Percentiles rank a stretch among this genome's conserved stretches.
Evolutionary conservation across 35 echinoderm and acorn worm genomes (phyloP).

Genomic region (Hemicentrotus pulcherrimus): DNA sequence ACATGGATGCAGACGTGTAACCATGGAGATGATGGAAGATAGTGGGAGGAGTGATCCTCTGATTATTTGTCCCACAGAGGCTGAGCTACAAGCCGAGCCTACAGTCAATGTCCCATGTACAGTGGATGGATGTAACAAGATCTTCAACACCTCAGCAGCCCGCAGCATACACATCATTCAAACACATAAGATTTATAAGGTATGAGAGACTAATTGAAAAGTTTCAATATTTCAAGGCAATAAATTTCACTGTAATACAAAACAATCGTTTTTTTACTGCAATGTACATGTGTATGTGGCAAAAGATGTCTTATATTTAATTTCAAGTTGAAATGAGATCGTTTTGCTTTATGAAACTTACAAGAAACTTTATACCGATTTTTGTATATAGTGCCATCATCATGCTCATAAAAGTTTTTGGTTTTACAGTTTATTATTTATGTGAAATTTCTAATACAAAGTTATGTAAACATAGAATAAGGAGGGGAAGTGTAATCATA

Average conservation of each 20-base stretch:
- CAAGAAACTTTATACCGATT: too few relatives aligned
- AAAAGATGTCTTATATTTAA: too few relatives aligned
- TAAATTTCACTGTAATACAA: too few relatives aligned
- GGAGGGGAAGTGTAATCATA: background rate
- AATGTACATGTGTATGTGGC: too few relatives aligned
- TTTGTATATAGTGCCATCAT: too few relatives aligned
- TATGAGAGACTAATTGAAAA: background rate
- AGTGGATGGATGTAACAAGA: constrained; percentile 23
- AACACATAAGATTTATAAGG: constrained; percentile 44
- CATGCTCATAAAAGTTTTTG: background rate
- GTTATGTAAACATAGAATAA: background rate
- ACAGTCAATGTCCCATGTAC: background rate
- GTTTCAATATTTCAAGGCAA: too few relatives aligned
- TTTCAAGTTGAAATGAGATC: too few relatives aligned
- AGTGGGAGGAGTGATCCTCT: background rate
- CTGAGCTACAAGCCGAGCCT: constrained; percentile 17
- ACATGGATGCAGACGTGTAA: background rate
- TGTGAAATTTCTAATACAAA: background rate
- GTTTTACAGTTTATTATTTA: too few relatives aligned
- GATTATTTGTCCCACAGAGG: background rate
- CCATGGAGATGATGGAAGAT: background rate
- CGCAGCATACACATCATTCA: constrained; percentile 44
- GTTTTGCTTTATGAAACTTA: too few relatives aligned
- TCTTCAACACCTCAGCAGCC: constrained; percentile 23
- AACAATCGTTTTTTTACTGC: too few relatives aligned